Evolutionary conservation across 2,888 invertebrate genomes (phyloP), one percentile per base, ranked within the genome.

Genomic region (Monoplex corrugatus): DNA sequence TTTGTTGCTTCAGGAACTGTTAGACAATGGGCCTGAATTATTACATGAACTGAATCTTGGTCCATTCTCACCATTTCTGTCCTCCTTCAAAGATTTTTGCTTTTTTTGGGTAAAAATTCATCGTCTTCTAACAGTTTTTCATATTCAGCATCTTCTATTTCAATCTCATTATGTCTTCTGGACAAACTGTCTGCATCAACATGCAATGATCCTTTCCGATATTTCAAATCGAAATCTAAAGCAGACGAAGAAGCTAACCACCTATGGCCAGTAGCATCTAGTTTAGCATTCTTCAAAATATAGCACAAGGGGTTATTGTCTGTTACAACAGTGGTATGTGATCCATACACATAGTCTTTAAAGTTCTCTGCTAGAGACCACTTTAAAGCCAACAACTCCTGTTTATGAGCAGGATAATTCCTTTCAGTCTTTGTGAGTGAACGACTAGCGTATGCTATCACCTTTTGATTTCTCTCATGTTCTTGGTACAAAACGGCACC

Each of bases 401-500:
- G 50, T 35, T 91, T 90, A 45, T 89, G 91, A 1, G 89, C 85
- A 6, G 90, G 68, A 38, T 90, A 91, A 35, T 90, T 91, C 32
- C 86, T 72, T 40, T 91, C 90, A n/a, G 90, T 84, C 38, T 68
- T 82, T 10, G 72, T 84, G n/a, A 91, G 43, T 50, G 88, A 78
- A 40, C 91, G 5, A 28, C 89, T 90, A 8, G 91, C 91, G 68
- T 90, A 91, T 0, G 90, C 84, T 0, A 91, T 90, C 2, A 89
- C 90, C 50, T 85, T 85, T 16, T 88, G 68, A 45, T 72, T 2
- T 1, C 86, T n/a, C 88, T 89, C 89, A 19, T 86, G 85, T 2
- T 57, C 75, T 32, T 92, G 89, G 75, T 90, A 91, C 0, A 92
- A 44, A 0, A 92, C 89, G 10, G 92, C 91, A 19, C 91, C 91